Conservation (phyloP, 2,113 vertebrate species). For the Amphilophus citrinellus region DNA sequence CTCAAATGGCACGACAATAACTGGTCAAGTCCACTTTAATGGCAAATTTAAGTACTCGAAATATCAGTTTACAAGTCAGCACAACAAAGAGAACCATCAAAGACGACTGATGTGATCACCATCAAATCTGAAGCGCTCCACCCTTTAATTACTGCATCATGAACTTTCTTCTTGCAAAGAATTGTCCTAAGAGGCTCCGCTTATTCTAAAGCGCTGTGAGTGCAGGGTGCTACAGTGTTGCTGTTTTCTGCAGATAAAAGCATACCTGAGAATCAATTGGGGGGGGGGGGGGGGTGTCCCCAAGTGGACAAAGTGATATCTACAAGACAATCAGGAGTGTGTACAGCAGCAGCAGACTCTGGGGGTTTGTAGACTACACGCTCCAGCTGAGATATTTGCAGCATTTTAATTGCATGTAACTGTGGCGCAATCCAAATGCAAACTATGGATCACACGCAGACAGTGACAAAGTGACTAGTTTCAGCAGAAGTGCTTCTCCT, state of each 20-base stretch:
- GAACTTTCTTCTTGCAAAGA: constrained; percentile 37
- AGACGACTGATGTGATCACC: background rate
- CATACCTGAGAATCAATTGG: constrained; percentile 62
- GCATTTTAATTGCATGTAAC: constrained; percentile 63
- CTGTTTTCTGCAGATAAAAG: constrained; percentile 64
- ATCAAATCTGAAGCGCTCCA: constrained; percentile 6
- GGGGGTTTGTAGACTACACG: constrained; percentile 32
- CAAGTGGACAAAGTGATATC: constrained; percentile 55
- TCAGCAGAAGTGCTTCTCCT: constrained; percentile 25
- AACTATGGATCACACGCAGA: constrained; percentile 58
- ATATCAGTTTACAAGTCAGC: background rate
- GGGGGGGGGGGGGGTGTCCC: constrained; percentile 21
- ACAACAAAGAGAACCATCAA: background rate
- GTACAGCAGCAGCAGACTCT: constrained; percentile 22
- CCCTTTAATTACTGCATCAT: constrained; percentile 40
- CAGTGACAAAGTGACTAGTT: constrained; percentile 42
- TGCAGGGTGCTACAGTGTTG: constrained; percentile 17
- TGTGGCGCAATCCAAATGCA: constrained; percentile 44
- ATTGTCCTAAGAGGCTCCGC: constrained; percentile 17
- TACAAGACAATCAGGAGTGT: constrained; percentile 40
- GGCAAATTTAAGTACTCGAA: background rate
- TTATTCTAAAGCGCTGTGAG: background rate
- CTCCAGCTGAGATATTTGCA: constrained; percentile 35
- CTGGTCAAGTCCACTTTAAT: constrained; percentile 29
- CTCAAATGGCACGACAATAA: constrained; percentile 9